Conservation (phyloP, 2,888 invertebrate genomes). For the Nematopogon swammerdamellus region DNA sequence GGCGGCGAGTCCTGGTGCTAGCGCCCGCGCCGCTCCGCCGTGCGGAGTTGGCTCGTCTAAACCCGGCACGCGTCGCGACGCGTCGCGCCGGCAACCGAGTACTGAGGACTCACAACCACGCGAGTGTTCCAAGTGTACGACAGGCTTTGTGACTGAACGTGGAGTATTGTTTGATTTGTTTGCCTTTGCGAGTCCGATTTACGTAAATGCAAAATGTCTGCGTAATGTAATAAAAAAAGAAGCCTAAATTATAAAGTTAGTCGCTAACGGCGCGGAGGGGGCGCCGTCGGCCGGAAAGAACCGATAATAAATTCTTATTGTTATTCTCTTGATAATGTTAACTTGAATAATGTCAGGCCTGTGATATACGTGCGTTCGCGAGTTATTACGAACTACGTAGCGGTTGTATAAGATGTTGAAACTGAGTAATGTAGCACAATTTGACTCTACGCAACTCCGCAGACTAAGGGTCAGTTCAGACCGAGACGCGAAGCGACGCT, state of each 20-base stretch:
- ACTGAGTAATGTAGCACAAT: background rate
- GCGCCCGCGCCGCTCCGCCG: constrained; percentile 18
- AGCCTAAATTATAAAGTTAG: too few relatives aligned
- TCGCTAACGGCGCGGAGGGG: too few relatives aligned
- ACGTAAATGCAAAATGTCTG: too few relatives aligned
- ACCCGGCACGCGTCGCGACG: background rate
- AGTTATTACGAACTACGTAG: background rate
- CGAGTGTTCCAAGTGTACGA: background rate
- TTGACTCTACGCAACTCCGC: too few relatives aligned
- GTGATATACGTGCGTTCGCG: background rate
- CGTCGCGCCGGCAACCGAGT: background rate
- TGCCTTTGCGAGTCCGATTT: too few relatives aligned
- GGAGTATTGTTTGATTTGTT: too few relatives aligned
- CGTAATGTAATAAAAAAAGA: too few relatives aligned
- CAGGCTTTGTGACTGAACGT: too few relatives aligned
- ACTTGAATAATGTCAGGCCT: background rate
- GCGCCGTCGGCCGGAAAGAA: too few relatives aligned
- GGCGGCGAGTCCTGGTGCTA: constrained; percentile 85
- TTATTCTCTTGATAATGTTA: background rate
- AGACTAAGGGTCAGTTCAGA: too few relatives aligned
- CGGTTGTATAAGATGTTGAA: background rate
- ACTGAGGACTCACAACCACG: background rate
- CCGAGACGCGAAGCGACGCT: too few relatives aligned
- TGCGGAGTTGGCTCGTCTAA: background rate
- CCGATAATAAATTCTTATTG: too few relatives aligned